These are phyloP conservation scores for Aplidium turbinatum DNA, from an alignment of 23 tunicate species.

Conservation along the genomic window DNA sequence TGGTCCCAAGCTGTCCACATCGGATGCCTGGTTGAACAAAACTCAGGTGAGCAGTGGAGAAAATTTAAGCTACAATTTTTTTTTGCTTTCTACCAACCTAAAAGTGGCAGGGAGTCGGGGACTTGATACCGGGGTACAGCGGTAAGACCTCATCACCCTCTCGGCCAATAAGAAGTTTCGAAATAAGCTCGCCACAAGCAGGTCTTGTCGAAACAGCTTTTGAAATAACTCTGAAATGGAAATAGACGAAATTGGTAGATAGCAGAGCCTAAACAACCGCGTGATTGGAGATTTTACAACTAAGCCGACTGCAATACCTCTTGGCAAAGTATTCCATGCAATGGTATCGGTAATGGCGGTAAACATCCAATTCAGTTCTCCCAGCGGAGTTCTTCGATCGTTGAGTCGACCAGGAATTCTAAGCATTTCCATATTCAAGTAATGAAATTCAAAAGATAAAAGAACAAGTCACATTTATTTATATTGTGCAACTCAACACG, in stretches of 20 bases:
- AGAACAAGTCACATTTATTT: too few relatives aligned
- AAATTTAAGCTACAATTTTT: not conserved
- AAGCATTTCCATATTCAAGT: too few relatives aligned
- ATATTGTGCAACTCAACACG: too few relatives aligned
- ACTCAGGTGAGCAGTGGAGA: not conserved
- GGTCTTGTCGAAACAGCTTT: slow-evolving; percentile 88
- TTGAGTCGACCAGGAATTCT: slow-evolving; percentile 85
- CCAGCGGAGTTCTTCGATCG: slow-evolving; percentile 87
- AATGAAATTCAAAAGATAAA: too few relatives aligned
- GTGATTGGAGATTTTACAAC: too few relatives aligned
- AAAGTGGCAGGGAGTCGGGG: slow-evolving; percentile 87
- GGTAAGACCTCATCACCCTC: slow-evolving; percentile 94
- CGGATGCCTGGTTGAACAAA: slow-evolving; percentile 58
- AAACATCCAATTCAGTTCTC: slow-evolving; percentile 94
- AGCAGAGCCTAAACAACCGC: too few relatives aligned
- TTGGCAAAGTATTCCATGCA: slow-evolving; percentile 93
- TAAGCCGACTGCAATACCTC: too few relatives aligned
- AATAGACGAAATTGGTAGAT: too few relatives aligned
- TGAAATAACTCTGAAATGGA: slow-evolving; percentile 82
- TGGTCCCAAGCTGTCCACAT: slow-evolving; percentile 99
- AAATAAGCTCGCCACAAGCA: slow-evolving; percentile 87
- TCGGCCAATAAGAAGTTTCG: slow-evolving; percentile 95
- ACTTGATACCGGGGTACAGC: slow-evolving; percentile 85
- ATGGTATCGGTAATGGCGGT: slow-evolving; percentile 96
- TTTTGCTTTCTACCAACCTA: slow-evolving; percentile 18